phyloP scores from a whole-genome alignment of 2,888 invertebrate genomes.

The Ditula angustiorana region DNA sequence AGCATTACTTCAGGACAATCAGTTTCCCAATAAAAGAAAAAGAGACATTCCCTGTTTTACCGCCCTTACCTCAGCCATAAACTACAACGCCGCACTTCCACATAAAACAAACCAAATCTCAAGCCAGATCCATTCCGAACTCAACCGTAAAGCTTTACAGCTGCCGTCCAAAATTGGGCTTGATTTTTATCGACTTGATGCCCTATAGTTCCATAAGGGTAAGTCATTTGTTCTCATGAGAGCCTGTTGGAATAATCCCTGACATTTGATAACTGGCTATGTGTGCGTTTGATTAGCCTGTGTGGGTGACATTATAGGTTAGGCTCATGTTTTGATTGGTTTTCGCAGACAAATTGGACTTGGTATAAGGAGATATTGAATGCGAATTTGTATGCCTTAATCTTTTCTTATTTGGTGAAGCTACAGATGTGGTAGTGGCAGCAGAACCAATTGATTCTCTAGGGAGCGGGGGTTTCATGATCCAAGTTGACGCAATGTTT shows the following conservation, averaged over 20 bases:
- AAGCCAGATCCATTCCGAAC: neutral
- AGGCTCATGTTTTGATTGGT: conserved; percentile 26
- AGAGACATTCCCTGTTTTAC: conserved; percentile 32
- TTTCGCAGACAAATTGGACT: conserved; percentile 19
- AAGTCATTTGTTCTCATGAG: conserved; percentile 25
- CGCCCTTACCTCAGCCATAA: conserved; percentile 22
- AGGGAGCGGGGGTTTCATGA: too few species aligned
- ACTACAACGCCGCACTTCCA: neutral
- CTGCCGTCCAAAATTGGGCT: neutral
- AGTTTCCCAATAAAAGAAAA: conserved; percentile 35
- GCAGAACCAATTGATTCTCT: too few species aligned
- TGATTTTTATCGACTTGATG: neutral
- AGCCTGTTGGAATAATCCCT: conserved; percentile 28
- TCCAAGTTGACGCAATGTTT: too few species aligned
- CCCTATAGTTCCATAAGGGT: neutral
- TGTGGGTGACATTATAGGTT: conserved; percentile 15
- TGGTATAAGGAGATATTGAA: conserved; percentile 30
- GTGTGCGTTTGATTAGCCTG: conserved; percentile 6
- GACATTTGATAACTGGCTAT: conserved; percentile 27
- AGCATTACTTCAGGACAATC: conserved; percentile 33
- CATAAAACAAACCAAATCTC: neutral
- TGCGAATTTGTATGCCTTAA: neutral
- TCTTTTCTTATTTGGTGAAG: neutral
- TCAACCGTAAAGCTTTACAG: neutral
- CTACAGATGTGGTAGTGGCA: conserved; percentile 8